These are phyloP conservation scores for Seriola dumerili DNA, from an alignment of 2,113 vertebrate genomes.

Conservation along the genomic window DNA sequence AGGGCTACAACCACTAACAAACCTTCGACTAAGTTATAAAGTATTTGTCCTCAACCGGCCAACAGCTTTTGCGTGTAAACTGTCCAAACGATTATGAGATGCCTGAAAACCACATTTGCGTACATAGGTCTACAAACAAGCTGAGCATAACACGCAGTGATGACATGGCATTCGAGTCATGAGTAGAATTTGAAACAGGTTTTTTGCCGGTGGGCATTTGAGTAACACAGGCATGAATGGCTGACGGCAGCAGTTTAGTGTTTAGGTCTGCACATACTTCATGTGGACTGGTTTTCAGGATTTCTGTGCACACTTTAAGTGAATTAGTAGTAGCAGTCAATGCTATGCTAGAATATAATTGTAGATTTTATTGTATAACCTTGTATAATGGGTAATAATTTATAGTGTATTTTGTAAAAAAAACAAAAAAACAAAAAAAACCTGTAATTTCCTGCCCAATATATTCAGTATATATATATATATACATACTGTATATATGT, in stretches of 20 bases:
- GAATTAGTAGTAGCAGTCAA: neutral
- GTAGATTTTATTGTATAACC: no score
- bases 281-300: neutral
- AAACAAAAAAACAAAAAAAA: no score
- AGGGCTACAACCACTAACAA: neutral
- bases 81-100: constrained; percentile 9
- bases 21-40: neutral
- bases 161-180: constrained; percentile 31
- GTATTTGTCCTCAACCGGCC: neutral
- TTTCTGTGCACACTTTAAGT: neutral
- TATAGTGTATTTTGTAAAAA: no score
- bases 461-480: no score
- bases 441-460: no score
- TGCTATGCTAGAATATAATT: no score
- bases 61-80: constrained; percentile 24
- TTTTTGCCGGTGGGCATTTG: constrained; percentile 4
- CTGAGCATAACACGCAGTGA: neutral
- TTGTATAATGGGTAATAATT: no score
- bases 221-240: neutral
- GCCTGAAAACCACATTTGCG: constrained; percentile 22
- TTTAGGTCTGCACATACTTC: constrained; percentile 17
- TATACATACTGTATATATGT: no score
- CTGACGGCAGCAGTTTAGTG: constrained; percentile 46
- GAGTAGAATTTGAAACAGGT: constrained; percentile 23
- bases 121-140: constrained; percentile 22